Base-by-base conservation (phyloP, 1,140 invertebrate genomes). In the Myzus persicae region DNA sequence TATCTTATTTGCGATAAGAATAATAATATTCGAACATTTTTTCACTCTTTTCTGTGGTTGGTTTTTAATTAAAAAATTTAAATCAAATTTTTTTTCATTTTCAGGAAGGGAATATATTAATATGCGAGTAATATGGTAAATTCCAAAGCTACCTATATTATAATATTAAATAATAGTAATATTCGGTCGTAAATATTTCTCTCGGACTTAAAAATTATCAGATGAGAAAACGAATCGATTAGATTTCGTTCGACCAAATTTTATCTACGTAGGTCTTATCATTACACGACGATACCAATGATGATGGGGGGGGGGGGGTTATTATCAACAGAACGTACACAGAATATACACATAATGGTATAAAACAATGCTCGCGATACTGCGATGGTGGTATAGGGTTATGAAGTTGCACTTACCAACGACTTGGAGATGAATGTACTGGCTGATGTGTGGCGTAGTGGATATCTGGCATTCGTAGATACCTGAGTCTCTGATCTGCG, bases 381-480 rank as follows among this genome's bases (percentile, higher is more conserved):
- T 5, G 14, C 31, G 59, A 14, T n/a, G n/a, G 59, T 67, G 11
- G 59, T 31, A 67, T 51, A 22, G 20, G 4, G 5, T 51, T 0
- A 2, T n/a, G 6, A 18, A n/a, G 31, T 76, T 18, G 24, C 36
- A 82, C 97, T 97, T 95, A 98, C 98, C 97, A 94, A 98, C 97
- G 93, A 98, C 97, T 94, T 97, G 97, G 94, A 98, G 96, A 95
- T 98, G 97, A 94, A 98, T 97, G 94, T 97, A 98, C 95, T 98
- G 97, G 94, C 97, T 98, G 96, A 97, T 97, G 94, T 98, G 97
- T 31, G 98, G 97, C 9, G 97, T 98, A 51, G 98, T 98, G 93
- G 97, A 98, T 94, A 99, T 97, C 95, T 98, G 98, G 95, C 98
- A 99, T 96, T 98, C 98, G 95, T 98, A 98, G 94, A 97, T 97